Evolutionary conservation across 2,113 vertebrate genomes (phyloP), one percentile per base, ranked within the genome.

Genomic region (Sphaerodactylus townsendi): DNA sequence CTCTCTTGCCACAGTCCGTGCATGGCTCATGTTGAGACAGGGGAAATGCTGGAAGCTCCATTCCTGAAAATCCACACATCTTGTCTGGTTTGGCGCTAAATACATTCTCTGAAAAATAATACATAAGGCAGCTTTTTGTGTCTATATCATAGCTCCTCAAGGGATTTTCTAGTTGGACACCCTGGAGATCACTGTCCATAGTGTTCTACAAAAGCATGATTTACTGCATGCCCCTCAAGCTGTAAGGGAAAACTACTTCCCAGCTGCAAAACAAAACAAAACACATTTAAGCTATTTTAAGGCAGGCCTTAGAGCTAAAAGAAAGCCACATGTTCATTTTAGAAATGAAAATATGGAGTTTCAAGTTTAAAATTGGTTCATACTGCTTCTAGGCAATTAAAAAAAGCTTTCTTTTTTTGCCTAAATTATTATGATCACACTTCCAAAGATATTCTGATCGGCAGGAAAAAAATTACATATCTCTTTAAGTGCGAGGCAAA

Each of bases 261-360:
- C 66, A 88, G 71, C 41, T 93, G 77, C 80, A 92, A 50, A 65
- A 75, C 83, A 93, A 87, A 90, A 88, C 80, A 93, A 72, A 88
- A 91, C 23, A 86, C 9, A 62, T 62, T 62, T 62, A 62, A 62
- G 59, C 25, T 62, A 25, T 28, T 62, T 62, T 77, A 88, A 81
- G 65, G 33, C 28, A 90, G 19, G 30, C 15, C 90, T 90, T 81
- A 91, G 19, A 50, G 9, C 62, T 88, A 39, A 93, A 91, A 87
- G 71, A 72, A 91, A 94, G 76, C 46, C 23, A 19, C 66, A 87
- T 85, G 68, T 69, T 93, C 93, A 92, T 92, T 89, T 87, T 85
- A 87, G n/a, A 92, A 89, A 73, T 25, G 0, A 53, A 6, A 44
- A 76, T 86, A n/a, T 79, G 83, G 89, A 88, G 90, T 85, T 35